Evolutionary conservation across 2,888 invertebrate genomes (phyloP).

Genomic region (Aelia acuminata): DNA sequence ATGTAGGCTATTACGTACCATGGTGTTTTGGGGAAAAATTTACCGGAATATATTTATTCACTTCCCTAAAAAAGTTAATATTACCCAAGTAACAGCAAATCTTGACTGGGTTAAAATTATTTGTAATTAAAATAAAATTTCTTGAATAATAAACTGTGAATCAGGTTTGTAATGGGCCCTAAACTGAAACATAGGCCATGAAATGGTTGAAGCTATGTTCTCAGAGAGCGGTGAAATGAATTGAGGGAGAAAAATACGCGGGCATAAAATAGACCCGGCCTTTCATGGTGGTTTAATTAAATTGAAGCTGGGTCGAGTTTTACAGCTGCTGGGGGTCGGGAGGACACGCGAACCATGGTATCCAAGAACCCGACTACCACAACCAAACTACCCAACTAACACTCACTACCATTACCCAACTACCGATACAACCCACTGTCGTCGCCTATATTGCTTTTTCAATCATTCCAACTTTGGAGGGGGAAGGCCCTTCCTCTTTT

Average conservation of each 20-base stretch:
- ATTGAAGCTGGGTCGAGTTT: neutral
- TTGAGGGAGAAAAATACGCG: neutral
- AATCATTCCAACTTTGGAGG: neutral
- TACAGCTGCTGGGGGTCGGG: neutral
- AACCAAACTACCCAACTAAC: neutral
- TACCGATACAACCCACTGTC: neutral
- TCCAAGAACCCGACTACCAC: neutral
- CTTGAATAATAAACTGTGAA: neutral
- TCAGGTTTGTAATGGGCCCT: neutral
- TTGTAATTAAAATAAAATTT: too few species aligned
- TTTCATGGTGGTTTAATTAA: slow-evolving; percentile 8
- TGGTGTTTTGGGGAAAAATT: too few species aligned
- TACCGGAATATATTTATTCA: too few species aligned
- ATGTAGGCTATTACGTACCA: too few species aligned
- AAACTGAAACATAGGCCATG: neutral
- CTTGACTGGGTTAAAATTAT: too few species aligned
- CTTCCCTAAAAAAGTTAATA: too few species aligned
- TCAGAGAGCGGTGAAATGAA: slow-evolving; percentile 5
- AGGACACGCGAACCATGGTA: neutral
- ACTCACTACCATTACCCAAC: neutral
- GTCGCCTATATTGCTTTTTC: neutral
- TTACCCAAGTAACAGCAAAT: too few species aligned
- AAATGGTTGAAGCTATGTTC: neutral
- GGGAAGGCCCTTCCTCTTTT: neutral
- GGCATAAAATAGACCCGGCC: neutral